Percentiles rank a stretch among this genome's conserved stretches.
Conservation (phyloP, 2,888 invertebrate genomes). For the Archaeoteleia sp. region DNA sequence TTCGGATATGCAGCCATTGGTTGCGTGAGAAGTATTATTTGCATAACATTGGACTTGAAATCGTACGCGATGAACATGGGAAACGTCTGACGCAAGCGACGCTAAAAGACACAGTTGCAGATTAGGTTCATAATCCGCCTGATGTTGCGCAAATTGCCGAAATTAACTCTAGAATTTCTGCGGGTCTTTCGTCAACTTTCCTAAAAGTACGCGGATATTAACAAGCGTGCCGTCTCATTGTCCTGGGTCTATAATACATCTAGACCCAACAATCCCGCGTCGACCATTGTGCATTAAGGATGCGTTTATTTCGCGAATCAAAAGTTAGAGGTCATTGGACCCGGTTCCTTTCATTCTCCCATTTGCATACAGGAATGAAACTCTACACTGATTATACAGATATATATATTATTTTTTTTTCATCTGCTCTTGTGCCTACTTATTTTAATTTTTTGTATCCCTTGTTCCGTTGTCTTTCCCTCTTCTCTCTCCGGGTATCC, state of each 20-base stretch:
- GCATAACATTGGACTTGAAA: conserved; percentile 49
- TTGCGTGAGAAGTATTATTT: conserved; percentile 49
- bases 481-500: conserved; percentile 36
- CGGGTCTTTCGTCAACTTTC: no score
- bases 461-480: conserved; percentile 44
- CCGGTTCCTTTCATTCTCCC: conserved; percentile 41
- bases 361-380: conserved; percentile 49
- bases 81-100: conserved; percentile 41
- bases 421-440: conserved; percentile 57
- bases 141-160: no score
- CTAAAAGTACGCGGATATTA: no score
- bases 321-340: conserved; percentile 48
- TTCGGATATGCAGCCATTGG: conserved; percentile 46
- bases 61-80: conserved; percentile 44
- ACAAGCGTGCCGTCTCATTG: no score
- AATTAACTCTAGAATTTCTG: no score
- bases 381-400: conserved; percentile 54
- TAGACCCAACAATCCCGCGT: no score
- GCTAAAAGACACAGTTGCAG: conserved; percentile 6
- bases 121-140: no score
- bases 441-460: conserved; percentile 51
- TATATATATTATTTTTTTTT: conserved; percentile 51
- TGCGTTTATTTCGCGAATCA: conserved; percentile 26
- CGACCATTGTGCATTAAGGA: no score
- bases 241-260: no score